A percentile compares a stretch with the other conserved stretches of the same genome.
phyloP scores from a whole-genome alignment of 2,113 vertebrate genomes.

The Odontesthes bonariensis region DNA sequence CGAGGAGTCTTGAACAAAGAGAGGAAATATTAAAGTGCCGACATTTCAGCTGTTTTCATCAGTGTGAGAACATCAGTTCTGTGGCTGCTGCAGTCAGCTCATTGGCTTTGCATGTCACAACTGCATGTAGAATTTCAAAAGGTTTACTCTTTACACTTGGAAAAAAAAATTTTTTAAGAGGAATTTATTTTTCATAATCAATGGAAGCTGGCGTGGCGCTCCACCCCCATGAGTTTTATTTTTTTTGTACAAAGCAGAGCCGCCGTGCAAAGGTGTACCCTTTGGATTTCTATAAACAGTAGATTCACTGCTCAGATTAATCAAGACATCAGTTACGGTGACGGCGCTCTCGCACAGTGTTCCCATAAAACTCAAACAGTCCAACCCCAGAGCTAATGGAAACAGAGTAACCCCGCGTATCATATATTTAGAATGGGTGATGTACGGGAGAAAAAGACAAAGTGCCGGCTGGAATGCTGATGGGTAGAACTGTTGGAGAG shows the following conservation, averaged over 20 bases:
- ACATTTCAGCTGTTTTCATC: not conserved
- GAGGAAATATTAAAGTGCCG: not conserved
- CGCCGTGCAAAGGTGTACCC: conserved; percentile 28
- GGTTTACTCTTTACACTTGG: not conserved
- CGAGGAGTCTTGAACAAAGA: no score
- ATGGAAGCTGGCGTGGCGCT: conserved; percentile 32
- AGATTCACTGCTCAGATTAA: conserved; percentile 24
- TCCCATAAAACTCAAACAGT: conserved; percentile 43
- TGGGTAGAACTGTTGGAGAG: conserved; percentile 27
- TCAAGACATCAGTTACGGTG: conserved; percentile 27
- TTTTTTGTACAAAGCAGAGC: conserved; percentile 18
- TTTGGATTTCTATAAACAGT: conserved; percentile 56
- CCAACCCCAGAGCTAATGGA: conserved; percentile 31
- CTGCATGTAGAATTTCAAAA: no score
- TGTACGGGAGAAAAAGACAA: conserved; percentile 33
- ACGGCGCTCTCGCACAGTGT: conserved; percentile 1
- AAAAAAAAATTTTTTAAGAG: not conserved
- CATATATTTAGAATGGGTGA: conserved; percentile 52
- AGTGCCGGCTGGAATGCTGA: conserved; percentile 41
- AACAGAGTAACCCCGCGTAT: conserved; percentile 47
- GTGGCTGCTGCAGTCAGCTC: not conserved
- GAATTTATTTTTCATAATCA: conserved; percentile 45
- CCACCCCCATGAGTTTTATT: conserved; percentile 7
- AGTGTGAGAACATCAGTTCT: not conserved
- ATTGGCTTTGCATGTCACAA: no score